These are phyloP conservation scores for Stratiomys singularior DNA, from an alignment of 2,888 invertebrate genomes.

Conservation along the genomic window DNA sequence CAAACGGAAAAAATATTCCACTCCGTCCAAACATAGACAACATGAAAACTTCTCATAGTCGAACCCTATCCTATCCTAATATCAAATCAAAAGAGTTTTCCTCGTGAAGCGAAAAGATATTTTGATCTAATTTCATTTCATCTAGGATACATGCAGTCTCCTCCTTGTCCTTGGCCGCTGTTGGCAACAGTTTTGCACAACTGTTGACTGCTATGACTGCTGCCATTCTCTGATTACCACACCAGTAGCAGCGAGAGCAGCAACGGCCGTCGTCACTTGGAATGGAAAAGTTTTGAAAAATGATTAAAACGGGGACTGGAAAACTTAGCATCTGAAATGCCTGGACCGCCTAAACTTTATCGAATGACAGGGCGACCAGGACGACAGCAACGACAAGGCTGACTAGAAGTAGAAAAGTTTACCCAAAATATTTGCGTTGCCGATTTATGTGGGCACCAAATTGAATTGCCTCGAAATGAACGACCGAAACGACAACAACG, in stretches of 20 bases:
- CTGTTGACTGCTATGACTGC: conserved; percentile 17
- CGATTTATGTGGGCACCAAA: conserved; percentile 37
- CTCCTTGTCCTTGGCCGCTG: background rate
- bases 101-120: no score
- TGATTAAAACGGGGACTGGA: conserved; percentile 28
- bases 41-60: no score
- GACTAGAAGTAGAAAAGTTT: background rate
- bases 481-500: background rate
- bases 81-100: no score
- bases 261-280: background rate
- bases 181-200: conserved; percentile 18
- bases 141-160: no score
- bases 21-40: no score
- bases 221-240: background rate
- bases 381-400: background rate
- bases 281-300: conserved; percentile 35
- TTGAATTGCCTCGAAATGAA: conserved; percentile 30
- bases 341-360: background rate
- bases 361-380: background rate
- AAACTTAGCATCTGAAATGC: background rate
- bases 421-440: conserved; percentile 24
- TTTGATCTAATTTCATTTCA: no score
- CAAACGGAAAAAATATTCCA: no score
- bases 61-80: no score
- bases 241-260: no score